Evolutionary conservation across 2,797 vertebrate species (phyloP).

Genomic region (Austrolebias charrua): DNA sequence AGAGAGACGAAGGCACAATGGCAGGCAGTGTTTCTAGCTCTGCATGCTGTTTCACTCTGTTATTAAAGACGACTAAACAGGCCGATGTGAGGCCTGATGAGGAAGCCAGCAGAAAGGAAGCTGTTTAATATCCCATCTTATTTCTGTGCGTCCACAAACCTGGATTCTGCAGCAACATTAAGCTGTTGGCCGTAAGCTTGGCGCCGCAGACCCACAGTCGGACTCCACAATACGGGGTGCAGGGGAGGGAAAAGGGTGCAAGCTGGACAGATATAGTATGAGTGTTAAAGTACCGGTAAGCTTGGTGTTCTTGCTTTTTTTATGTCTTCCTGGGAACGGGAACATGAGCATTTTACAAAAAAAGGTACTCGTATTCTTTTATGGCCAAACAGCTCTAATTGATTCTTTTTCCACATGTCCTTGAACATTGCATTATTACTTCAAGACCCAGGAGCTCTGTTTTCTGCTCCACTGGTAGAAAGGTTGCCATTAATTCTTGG

Average conservation of each 20-base stretch:
- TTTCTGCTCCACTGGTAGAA: conserved; percentile 46
- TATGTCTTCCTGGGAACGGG: conserved; percentile 63
- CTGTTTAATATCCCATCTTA: conserved; percentile 64
- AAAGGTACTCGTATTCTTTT: conserved; percentile 53
- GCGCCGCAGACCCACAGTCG: conserved; percentile 71
- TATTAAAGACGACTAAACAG: conserved; percentile 69
- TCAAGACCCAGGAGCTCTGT: conserved; percentile 40
- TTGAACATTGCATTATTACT: conserved; percentile 52
- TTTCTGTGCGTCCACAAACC: conserved; percentile 67
- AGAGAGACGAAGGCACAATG: conserved; percentile 59
- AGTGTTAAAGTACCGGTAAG: conserved; percentile 65
- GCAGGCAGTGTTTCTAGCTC: conserved; percentile 58
- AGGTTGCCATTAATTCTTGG: conserved; percentile 42
- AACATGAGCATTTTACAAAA: conserved; percentile 64
- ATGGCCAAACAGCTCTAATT: conserved; percentile 40
- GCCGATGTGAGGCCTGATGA: conserved; percentile 71
- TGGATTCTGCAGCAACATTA: conserved; percentile 68
- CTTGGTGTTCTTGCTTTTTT: conserved; percentile 45
- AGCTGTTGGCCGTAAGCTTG: conserved; percentile 72
- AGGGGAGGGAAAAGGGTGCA: conserved; percentile 23
- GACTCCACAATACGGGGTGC: conserved; percentile 58
- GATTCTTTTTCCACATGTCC: conserved; percentile 73
- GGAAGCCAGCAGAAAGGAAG: conserved; percentile 63
- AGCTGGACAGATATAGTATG: conserved; percentile 45
- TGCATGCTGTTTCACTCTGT: conserved; percentile 43